Evolutionary conservation across 2,113 vertebrate genomes (phyloP).

Genomic region (Thryonomys swinderianus): DNA sequence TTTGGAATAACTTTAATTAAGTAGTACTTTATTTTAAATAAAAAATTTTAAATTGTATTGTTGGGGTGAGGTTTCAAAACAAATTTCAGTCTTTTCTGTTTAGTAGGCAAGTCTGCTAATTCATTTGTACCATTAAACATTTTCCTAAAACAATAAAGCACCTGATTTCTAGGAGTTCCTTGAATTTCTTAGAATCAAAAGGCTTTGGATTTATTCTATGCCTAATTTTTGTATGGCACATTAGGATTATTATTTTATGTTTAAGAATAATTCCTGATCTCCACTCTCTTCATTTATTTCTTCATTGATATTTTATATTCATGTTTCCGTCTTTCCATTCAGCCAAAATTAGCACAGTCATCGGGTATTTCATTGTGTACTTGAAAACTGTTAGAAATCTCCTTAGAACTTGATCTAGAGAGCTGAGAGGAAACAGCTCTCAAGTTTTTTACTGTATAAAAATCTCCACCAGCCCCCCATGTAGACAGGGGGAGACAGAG

Average conservation of each 20-base stretch:
- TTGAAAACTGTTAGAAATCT: slow-evolving; percentile 13
- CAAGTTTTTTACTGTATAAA: neutral
- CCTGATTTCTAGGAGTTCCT: neutral
- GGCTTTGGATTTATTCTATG: neutral
- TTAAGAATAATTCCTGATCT: slow-evolving; percentile 13
- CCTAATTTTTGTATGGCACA: neutral
- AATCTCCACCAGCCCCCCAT: neutral
- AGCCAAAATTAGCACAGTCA: neutral
- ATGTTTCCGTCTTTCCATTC: neutral
- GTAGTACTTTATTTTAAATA: slow-evolving; percentile 17
- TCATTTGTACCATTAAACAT: neutral
- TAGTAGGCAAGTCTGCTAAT: neutral
- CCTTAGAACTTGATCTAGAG: neutral
- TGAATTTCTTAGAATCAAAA: slow-evolving; percentile 35
- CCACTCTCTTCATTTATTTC: neutral
- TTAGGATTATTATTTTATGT: slow-evolving; percentile 10
- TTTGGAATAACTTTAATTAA: slow-evolving; percentile 21
- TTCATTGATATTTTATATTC: neutral
- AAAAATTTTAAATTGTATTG: neutral
- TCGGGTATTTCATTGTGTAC: neutral
- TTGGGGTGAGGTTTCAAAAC: neutral
- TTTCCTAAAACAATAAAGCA: neutral
- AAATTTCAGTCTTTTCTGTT: neutral
- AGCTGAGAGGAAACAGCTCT: neutral
- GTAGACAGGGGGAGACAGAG: neutral